These are phyloP conservation scores for Desmophyllum pertusum DNA, from an alignment of 92 coral and sea anemone species.

Conservation along the genomic window DNA sequence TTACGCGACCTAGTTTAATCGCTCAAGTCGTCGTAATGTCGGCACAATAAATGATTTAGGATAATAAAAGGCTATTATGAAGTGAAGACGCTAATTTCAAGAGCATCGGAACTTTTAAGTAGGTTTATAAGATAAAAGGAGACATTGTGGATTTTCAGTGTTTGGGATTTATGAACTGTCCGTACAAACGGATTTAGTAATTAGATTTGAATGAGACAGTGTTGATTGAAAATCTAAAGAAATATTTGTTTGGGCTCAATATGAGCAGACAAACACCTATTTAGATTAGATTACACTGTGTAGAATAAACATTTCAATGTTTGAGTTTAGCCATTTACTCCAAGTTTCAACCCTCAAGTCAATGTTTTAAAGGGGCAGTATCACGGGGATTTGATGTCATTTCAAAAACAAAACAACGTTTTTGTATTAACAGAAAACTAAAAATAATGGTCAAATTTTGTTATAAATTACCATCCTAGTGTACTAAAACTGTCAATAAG, in stretches of 20 bases:
- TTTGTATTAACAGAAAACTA: too few relatives aligned
- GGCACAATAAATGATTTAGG: constrained; percentile 12
- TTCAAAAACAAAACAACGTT: too few relatives aligned
- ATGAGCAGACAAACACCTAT: constrained; percentile 9
- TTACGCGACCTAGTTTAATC: constrained; percentile 13
- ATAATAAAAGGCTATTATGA: constrained; percentile 15
- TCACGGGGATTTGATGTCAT: too few relatives aligned
- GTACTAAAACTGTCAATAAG: too few relatives aligned
- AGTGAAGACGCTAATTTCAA: constrained; percentile 22
- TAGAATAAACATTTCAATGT: not conserved
- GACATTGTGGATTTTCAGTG: constrained; percentile 5
- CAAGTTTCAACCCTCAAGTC: too few relatives aligned
- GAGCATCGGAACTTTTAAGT: constrained; percentile 17
- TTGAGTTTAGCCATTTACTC: not conserved
- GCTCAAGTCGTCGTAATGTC: constrained; percentile 36
- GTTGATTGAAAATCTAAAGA: constrained; percentile 18
- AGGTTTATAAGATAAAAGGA: constrained; percentile 7
- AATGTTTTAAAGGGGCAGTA: too few relatives aligned
- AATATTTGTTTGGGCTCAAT: constrained; percentile 44
- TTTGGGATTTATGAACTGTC: not conserved
- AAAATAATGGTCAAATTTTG: too few relatives aligned
- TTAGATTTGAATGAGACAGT: constrained; percentile 5
- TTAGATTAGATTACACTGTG: not conserved
- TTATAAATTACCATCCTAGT: too few relatives aligned
- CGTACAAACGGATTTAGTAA: not conserved